Evolutionary conservation across 2,888 invertebrate genomes (phyloP), one percentile per base, ranked within the genome.

Genomic region (Melinopterus prodromus): DNA sequence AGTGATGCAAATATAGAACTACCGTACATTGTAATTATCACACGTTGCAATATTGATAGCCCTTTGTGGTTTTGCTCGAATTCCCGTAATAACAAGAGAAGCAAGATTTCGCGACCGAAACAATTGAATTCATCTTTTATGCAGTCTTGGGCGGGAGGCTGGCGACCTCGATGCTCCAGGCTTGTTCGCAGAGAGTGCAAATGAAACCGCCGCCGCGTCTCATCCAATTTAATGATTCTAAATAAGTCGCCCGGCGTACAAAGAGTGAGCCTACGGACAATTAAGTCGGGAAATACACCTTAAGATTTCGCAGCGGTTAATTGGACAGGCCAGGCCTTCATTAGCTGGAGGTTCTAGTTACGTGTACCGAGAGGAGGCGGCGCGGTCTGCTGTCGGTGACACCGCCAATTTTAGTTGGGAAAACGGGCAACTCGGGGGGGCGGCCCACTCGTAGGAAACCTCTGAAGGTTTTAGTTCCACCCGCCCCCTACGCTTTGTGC

Each of bases 121-220:
- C 53, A 53, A 53, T 53, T 53, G 53, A 53, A 53, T 53, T 53
- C 53, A 53, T 53, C 53, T 53, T 53, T 53, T 53, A 53, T 53
- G 53, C 53, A 53, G 12, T 12, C 53, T 53, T 53, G 53, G 53
- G 53, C 53, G 53, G 3, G 26, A 26, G 2, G 26, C 1, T 1
- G 26, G 26, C 26, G 26, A 26, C 26, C 26, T 26, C 26, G 26
- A 26, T 26, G 26, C 26, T 26, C 26, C 26, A 26, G 26, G 26
- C 26, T 26, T 26, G 53, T 53, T 53, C 53, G 12, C 53, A 12
- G 53, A 53, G 53, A 53, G 53, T 53, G 53, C 53, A 53, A 53
- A 53, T 53, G 53, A 53, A 53, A 53, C 53, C 53, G 53, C 53
- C 2, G 53, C 53, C 53, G 53, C 53, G 12, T 53, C 53, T 53